These are phyloP conservation scores for Cyclophora albipunctata DNA, from an alignment of 2,888 invertebrate species.

Conservation along the genomic window DNA sequence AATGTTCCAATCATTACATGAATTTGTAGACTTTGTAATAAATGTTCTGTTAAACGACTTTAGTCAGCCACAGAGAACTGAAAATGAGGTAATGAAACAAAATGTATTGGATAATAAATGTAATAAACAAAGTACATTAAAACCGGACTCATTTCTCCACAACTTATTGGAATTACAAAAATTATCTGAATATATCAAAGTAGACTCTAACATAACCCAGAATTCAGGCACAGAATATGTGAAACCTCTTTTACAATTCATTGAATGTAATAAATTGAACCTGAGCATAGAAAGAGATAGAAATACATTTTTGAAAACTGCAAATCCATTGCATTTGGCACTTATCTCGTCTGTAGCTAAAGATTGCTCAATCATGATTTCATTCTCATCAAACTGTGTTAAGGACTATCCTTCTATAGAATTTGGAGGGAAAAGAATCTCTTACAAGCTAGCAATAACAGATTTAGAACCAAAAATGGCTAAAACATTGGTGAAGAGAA, in stretches of 20 bases:
- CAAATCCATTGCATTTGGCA: conserved; percentile 33
- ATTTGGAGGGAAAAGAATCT: conserved; percentile 48
- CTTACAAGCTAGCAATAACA: conserved; percentile 75
- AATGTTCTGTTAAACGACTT: conserved; percentile 34
- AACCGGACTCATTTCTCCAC: conserved; percentile 30
- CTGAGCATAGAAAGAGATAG: conserved; percentile 24
- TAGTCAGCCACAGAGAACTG: conserved; percentile 11
- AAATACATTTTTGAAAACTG: conserved; percentile 27
- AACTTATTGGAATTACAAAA: conserved; percentile 48
- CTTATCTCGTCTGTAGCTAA: conserved; percentile 80
- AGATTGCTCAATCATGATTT: conserved; percentile 82
- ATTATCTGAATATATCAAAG: conserved; percentile 28
- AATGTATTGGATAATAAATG: conserved; percentile 21
- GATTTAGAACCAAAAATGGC: conserved; percentile 81
- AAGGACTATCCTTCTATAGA: conserved; percentile 32
- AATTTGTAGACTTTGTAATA: conserved; percentile 49
- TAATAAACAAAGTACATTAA: conserved; percentile 20
- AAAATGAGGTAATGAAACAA: conserved; percentile 10
- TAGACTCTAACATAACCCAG: conserved; percentile 13
- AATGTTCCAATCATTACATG: conserved; percentile 29
- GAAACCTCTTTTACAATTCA: conserved; percentile 27
- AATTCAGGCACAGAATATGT: conserved; percentile 38
- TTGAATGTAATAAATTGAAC: conserved; percentile 31
- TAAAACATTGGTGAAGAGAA: conserved; percentile 45
- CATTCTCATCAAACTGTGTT: conserved; percentile 45